Evolutionary conservation across 2,797 vertebrate genomes (phyloP), one percentile per base, ranked within the genome.

Genomic region (Selene dorsalis): DNA sequence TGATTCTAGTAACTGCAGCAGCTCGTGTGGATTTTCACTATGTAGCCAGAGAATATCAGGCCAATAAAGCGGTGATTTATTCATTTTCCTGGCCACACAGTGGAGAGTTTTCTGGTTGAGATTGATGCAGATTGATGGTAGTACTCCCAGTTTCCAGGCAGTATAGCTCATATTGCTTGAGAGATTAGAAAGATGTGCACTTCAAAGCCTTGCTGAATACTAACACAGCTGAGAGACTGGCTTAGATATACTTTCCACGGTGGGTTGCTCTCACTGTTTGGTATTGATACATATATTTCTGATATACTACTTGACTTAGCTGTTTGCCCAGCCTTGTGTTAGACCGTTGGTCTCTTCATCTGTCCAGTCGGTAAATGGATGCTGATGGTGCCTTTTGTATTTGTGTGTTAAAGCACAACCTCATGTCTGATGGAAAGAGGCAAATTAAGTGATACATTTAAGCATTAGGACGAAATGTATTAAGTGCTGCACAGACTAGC

Each of bases 371-470:
- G 53, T 52, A 53, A 50, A 72, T 39, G 58, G 43, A n/a, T 12
- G 32, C 2, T 18, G 5, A 68, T 16, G 1, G n/a, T 22, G 28
- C 24, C 4, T 69, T 56, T 30, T 67, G 26, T 76, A 7, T 71
- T 24, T 75, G 32, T 47, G 50, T 38, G 26, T 48, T 20, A 77
- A 77, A 0, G 60, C 48, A 38, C 22, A 0, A 24, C 10, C 52
- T 58, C n/a, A 17, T 24, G 56, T 73, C 30, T 66, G 41, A 75
- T 68, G 22, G n/a, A 35, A 75, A 72, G 45, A 72, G n/a, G 17
- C n/a, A 75, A 75, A 86, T 76, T 17, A 79, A 73, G 32, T 57
- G 75, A 82, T 65, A 35, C 28, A 68, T 88, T 87, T 67, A 69
- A 75, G 74, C 72, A 81, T 77, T 84, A 65, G 39, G 47, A 79